Conservation (phyloP, 2,113 vertebrate species). For the Vulpes lagopus region DNA sequence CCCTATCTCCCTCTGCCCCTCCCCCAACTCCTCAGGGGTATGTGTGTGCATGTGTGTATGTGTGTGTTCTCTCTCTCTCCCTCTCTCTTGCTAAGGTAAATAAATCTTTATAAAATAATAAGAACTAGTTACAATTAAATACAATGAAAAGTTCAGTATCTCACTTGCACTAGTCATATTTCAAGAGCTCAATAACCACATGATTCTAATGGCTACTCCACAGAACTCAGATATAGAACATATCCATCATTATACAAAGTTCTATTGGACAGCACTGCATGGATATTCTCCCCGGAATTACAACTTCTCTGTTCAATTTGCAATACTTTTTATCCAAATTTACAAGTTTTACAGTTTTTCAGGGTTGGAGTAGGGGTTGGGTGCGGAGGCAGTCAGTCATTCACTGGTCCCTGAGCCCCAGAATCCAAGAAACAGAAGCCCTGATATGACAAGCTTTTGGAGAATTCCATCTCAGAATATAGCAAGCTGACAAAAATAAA, state of each 20-base stretch:
- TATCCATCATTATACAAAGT: neutral
- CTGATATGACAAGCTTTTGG: neutral
- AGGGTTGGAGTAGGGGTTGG: neutral
- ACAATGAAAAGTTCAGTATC: neutral
- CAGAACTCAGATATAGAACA: neutral
- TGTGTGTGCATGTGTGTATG: no score
- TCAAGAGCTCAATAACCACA: neutral
- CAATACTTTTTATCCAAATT: slow-evolving; percentile 3
- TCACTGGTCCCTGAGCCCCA: neutral
- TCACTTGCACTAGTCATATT: neutral
- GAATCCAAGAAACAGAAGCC: neutral
- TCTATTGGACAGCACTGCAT: neutral
- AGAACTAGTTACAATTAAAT: neutral
- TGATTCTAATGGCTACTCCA: neutral
- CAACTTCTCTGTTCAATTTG: neutral
- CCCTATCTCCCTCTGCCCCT: neutral
- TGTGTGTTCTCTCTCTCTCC: neutral
- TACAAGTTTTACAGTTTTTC: neutral
- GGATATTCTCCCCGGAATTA: slow-evolving; percentile 23
- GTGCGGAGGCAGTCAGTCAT: neutral
- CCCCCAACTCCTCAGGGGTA: neutral
- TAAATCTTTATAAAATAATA: neutral
- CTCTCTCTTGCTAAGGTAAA: neutral
- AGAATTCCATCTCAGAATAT: neutral
- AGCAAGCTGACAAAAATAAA: slow-evolving; percentile 49